Percentiles rank a stretch among this genome's conserved stretches.
Conservation (phyloP, 2,113 vertebrate genomes). For the Ondatra zibethicus region DNA sequence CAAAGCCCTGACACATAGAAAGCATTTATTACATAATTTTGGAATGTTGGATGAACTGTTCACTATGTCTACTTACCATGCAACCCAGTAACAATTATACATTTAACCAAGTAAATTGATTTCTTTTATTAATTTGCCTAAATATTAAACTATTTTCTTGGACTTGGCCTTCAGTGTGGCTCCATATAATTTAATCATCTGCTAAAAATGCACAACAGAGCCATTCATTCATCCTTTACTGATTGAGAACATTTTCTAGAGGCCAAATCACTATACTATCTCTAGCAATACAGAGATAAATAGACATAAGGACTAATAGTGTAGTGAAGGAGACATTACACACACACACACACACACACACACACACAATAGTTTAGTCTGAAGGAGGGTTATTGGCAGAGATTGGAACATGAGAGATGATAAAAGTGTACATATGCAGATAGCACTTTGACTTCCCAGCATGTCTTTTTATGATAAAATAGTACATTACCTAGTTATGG, state of each 20-base stretch:
- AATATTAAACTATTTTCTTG: constrained; percentile 60
- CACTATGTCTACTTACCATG: constrained; percentile 26
- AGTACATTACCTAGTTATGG: neutral
- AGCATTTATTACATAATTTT: constrained; percentile 68
- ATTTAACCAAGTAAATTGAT: constrained; percentile 67
- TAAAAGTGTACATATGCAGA: neutral
- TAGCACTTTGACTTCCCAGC: constrained; percentile 2
- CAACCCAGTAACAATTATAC: constrained; percentile 50
- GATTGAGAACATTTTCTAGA: constrained; percentile 39
- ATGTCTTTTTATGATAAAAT: neutral
- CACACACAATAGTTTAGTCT: constrained; percentile 6
- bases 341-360: neutral
- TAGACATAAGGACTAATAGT: constrained; percentile 28
- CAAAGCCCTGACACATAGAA: constrained; percentile 48
- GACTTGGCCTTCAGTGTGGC: constrained; percentile 44
- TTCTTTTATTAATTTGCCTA: constrained; percentile 63
- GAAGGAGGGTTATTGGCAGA: constrained; percentile 15
- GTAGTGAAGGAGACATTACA: neutral
- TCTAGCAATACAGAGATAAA: constrained; percentile 33
- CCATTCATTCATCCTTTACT: constrained; percentile 48
- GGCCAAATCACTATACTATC: neutral
- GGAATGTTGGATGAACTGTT: constrained; percentile 42
- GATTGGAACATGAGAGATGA: neutral
- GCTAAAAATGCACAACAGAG: constrained; percentile 48
- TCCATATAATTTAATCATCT: constrained; percentile 61